Conservation (phyloP, 2,113 vertebrate species). For the Pachypanchax playfairii region DNA sequence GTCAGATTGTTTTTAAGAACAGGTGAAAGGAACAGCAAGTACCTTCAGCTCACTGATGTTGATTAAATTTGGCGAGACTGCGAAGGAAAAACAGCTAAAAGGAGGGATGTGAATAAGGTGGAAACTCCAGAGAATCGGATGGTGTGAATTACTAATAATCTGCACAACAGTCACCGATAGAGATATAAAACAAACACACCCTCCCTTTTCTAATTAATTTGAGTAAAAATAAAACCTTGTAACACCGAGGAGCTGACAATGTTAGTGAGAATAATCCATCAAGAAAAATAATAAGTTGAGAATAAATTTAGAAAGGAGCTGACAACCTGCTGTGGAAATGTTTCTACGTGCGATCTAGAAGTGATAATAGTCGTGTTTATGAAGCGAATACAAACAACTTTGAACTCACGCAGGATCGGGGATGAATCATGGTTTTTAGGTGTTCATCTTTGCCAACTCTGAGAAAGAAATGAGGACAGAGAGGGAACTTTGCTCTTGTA, state of each 20-base stretch:
- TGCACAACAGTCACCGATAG: conserved; percentile 9
- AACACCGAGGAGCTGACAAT: conserved; percentile 33
- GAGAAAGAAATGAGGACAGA: neutral
- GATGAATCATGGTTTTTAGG: conserved; percentile 27
- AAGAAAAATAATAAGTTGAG: conserved; percentile 37
- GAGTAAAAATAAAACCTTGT: conserved; percentile 28
- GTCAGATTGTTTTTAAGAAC: conserved; percentile 14
- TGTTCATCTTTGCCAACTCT: conserved; percentile 10
- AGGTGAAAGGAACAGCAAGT: neutral
- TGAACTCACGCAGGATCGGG: neutral
- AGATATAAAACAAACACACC: conserved; percentile 20
- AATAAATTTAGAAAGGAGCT: conserved; percentile 6
- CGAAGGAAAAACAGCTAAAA: conserved; percentile 8
- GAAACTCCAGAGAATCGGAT: conserved; percentile 12
- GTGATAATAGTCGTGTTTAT: conserved; percentile 49
- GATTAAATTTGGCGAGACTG: conserved; percentile 17
- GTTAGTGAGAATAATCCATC: conserved; percentile 33
- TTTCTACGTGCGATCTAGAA: conserved; percentile 40
- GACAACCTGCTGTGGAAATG: conserved; percentile 52
- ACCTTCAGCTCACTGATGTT: conserved; percentile 28
- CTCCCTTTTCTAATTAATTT: conserved; percentile 47
- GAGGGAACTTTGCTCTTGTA: conserved; percentile 21
- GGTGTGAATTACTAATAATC: conserved; percentile 21
- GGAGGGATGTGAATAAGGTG: conserved; percentile 8
- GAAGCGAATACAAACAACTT: conserved; percentile 46